Evolutionary conservation across 2,888 invertebrate species (phyloP), one percentile per base, ranked within the genome.

Genomic region (Pasiphila rectangulata): DNA sequence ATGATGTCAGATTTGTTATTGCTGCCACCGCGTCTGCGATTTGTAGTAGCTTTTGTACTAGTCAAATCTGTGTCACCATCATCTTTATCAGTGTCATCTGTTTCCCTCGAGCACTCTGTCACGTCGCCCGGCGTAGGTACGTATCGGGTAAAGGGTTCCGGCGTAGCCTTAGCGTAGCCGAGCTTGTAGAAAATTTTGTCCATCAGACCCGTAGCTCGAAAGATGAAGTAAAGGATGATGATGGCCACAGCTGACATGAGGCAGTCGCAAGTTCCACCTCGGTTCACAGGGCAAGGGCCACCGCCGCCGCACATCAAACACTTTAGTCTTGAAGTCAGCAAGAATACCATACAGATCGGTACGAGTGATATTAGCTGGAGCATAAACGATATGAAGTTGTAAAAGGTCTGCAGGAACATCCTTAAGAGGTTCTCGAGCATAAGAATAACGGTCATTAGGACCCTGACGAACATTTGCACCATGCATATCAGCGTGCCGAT

Each of bases 301-400:
- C 83, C 79, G 0, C 85, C 83, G 0, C 83, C 78, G 21, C 85
- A 84, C 72, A 84, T 70, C 24, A 80, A 76, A 46, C 83, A 81
- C 45, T 79, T 81, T 17, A 84, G 61, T 19, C 72, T 64, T 0
- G 84, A 66, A 3, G 84, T 79, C 2, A 82, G 29, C 1, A 84
- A 36, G 25, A 86, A 85, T 9, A 84, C 77, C 1, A 75, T 37
- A 49, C 85, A 85, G 34, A 86, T 80, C 0, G 85, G 85, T 57
- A 85, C 63, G 0, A 86, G 67, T 0, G 85, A 83, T 46, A 83
- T 35, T 64, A 82, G 67, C 67, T 86, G 85, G 9, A 84, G 60
- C 37, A 83, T 0, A 41, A 82, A 82, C 4, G 84, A 85, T 63
- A 84, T 62, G 43, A 82, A 78, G 63, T 84, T 86, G 63, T 86